Evolutionary conservation across 1,140 invertebrate species (phyloP).

Genomic region (Conus betulinus): DNA sequence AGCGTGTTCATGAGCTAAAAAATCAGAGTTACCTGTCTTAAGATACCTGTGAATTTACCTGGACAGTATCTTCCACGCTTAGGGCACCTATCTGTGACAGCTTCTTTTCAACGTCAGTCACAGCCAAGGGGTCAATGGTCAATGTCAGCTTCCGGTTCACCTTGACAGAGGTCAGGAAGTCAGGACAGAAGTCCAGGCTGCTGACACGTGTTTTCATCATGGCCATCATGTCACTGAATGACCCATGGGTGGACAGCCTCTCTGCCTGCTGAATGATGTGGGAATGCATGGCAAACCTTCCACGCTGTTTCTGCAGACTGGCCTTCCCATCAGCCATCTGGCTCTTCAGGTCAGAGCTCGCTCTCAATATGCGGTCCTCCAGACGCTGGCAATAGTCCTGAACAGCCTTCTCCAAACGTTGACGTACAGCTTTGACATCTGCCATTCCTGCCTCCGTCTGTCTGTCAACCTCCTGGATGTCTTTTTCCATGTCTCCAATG

Average conservation of each 20-base stretch:
- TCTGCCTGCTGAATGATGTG: not conserved
- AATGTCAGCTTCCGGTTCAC: too few species aligned
- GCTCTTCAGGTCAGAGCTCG: not conserved
- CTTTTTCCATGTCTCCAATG: not conserved
- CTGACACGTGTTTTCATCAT: not conserved
- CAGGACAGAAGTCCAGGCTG: too few species aligned
- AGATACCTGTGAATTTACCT: too few species aligned
- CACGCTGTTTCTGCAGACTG: not conserved
- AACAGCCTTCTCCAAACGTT: conserved; percentile 7
- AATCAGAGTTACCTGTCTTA: too few species aligned
- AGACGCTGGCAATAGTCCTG: not conserved
- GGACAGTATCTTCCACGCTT: too few species aligned
- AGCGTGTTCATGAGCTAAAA: too few species aligned
- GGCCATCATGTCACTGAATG: not conserved
- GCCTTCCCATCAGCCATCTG: not conserved
- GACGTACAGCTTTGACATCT: not conserved
- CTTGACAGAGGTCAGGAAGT: too few species aligned
- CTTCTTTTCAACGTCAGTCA: too few species aligned
- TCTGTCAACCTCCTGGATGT: not conserved
- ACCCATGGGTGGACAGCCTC: not conserved
- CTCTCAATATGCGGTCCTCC: not conserved
- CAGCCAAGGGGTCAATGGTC: too few species aligned
- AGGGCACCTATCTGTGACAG: too few species aligned
- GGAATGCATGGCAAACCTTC: not conserved
- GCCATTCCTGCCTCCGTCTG: not conserved